A percentile compares a stretch with the other conserved stretches of the same genome.
These are phyloP conservation scores for Euzetes globulus DNA, from an alignment of 2,888 invertebrate species.

Conservation along the genomic window DNA sequence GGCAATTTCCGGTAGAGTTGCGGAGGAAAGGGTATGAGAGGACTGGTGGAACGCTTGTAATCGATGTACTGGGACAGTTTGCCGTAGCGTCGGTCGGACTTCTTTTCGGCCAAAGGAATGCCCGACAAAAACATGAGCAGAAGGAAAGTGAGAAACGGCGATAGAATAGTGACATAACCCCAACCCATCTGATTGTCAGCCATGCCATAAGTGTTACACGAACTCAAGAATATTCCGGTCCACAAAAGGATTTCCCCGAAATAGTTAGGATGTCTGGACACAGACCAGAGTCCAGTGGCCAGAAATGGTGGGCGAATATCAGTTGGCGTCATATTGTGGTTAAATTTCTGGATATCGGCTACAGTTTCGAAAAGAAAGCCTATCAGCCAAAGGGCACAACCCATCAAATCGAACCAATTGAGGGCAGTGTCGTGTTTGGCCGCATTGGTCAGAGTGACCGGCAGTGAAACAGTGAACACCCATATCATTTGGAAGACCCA, in stretches of 20 bases:
- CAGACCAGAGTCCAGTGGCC: background rate
- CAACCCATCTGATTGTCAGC: background rate
- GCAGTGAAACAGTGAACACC: background rate
- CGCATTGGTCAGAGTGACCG: background rate
- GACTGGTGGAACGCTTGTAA: background rate
- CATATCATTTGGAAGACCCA: background rate
- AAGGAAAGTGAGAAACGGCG: background rate
- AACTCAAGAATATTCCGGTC: background rate
- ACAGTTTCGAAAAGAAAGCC: background rate
- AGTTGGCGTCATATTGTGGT: background rate
- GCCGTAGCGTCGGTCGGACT: background rate
- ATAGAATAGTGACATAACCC: background rate
- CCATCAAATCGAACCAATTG: background rate
- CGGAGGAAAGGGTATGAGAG: background rate
- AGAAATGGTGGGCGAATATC: background rate
- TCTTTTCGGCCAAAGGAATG: background rate
- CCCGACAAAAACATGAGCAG: background rate
- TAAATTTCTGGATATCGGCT: background rate
- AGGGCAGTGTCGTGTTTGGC: background rate
- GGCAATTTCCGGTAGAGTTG: background rate
- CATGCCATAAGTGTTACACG: background rate
- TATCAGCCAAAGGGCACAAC: background rate
- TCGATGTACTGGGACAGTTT: background rate
- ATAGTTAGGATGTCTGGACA: background rate
- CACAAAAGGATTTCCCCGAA: background rate